Evolutionary conservation across 2,113 vertebrate genomes (phyloP), one percentile per base, ranked within the genome.

Genomic region (Mormyrus iriodes): DNA sequence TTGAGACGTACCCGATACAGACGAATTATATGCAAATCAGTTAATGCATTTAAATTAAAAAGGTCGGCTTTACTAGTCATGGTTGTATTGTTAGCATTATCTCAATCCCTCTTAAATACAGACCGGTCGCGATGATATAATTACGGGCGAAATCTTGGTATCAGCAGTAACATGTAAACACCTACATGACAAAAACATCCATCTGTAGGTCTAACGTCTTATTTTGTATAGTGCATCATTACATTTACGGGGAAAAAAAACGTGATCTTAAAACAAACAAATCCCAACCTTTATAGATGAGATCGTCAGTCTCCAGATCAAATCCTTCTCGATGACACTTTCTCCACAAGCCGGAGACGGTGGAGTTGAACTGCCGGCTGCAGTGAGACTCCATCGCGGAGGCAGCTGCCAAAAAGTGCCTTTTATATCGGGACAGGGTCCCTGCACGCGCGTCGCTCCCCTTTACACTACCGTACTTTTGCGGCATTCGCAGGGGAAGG

Each of bases 341-440:
- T 92, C 97, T 96, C 97, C 97, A 97, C 2, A 98, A 95, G 52
- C 97, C 97, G 88, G 97, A 96, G 55, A 97, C 94, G 79, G 97
- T 97, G 92, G 97, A 97, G 94, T 98, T 98, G 90, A 97, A 97
- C 95, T 96, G 96, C 55, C 97, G 96, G 91, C 94, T 96, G 95
- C 97, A 97, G 89, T 97, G 97, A 65, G 96, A 96, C 93, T 97
- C 97, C 95, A 97, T 95, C 44, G 95, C 95, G 4, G 96, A 95
- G 35, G 96, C 94, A 0, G 93, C 93, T 39, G 94, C 93, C 73
- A 94, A 88, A 84, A 95, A 94, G 92, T 96, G 95, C 65, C 95
- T 94, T 92, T 95, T 95, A 52, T 90, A 90, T 88, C 95, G 89
- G 89, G 92, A 73, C 90, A 93, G 93, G 9, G 90, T 89, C 51